These are phyloP conservation scores for Brassicogethes aeneus DNA, from an alignment of 2,888 invertebrate genomes.

Conservation along the genomic window DNA sequence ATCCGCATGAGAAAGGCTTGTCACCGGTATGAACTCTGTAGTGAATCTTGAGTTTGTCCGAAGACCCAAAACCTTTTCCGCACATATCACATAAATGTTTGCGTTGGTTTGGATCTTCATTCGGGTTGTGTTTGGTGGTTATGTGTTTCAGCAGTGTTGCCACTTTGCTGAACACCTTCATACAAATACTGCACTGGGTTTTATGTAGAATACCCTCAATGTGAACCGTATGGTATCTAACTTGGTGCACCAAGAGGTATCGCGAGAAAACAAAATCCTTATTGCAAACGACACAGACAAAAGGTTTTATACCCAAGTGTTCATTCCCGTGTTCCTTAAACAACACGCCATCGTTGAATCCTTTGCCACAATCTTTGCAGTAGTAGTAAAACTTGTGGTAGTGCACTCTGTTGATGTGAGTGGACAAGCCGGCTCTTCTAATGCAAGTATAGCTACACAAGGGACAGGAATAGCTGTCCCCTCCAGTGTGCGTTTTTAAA, in stretches of 20 bases:
- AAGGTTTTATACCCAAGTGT: slow-evolving; percentile 39
- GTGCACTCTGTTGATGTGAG: slow-evolving; percentile 48
- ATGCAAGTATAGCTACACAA: slow-evolving; percentile 26
- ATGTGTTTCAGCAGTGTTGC: slow-evolving; percentile 42
- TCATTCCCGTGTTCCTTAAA: slow-evolving; percentile 39
- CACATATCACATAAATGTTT: slow-evolving; percentile 31
- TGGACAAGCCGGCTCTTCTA: slow-evolving; percentile 35
- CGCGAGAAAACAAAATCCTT: slow-evolving; percentile 35
- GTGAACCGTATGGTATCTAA: slow-evolving; percentile 32
- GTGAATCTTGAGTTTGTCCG: slow-evolving; percentile 28
- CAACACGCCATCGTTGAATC: slow-evolving; percentile 41
- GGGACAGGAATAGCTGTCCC: slow-evolving; percentile 25
- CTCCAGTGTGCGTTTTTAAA: slow-evolving; percentile 27
- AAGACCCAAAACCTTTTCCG: slow-evolving; percentile 29
- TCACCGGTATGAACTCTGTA: slow-evolving; percentile 28
- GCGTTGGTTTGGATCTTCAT: slow-evolving; percentile 14
- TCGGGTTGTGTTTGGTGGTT: slow-evolving; percentile 27
- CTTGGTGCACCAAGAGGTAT: slow-evolving; percentile 30
- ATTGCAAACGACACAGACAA: slow-evolving; percentile 41
- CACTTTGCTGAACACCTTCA: slow-evolving; percentile 31
- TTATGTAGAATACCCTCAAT: slow-evolving; percentile 40
- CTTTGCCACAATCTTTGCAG: slow-evolving; percentile 45
- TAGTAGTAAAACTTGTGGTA: slow-evolving; percentile 42
- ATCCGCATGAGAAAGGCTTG: slow-evolving; percentile 29
- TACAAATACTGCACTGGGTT: slow-evolving; percentile 34